Evolutionary conservation across 2,888 invertebrate genomes (phyloP).

Genomic region (Branchellion lobata): DNA sequence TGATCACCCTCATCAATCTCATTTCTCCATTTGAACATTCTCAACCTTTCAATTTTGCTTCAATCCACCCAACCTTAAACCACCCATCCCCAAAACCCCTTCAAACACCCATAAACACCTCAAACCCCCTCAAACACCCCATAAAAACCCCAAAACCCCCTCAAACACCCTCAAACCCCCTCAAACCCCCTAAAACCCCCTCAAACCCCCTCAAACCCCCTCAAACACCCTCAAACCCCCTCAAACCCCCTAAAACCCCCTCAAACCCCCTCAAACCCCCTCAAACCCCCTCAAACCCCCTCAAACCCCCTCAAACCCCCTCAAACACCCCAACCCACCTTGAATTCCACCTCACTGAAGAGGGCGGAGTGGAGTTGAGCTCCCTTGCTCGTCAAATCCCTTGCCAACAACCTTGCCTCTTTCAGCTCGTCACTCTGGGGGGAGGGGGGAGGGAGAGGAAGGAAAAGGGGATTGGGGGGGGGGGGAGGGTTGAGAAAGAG

Average conservation of each 20-base stretch:
- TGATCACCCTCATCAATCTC: not conserved
- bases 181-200: not conserved
- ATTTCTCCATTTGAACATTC: too few species aligned
- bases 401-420: slow-evolving; percentile 79
- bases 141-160: slow-evolving; percentile 73
- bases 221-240: slow-evolving; percentile 72
- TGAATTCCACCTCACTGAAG: slow-evolving; percentile 82
- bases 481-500: too few species aligned
- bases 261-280: not conserved
- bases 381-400: slow-evolving; percentile 86
- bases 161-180: too few species aligned
- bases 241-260: not conserved
- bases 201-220: not conserved
- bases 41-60: too few species aligned
- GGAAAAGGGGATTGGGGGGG: too few species aligned
- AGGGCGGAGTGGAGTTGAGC: slow-evolving; percentile 86
- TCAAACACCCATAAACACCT: not conserved
- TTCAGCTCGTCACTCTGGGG: slow-evolving; percentile 77
- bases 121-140: not conserved
- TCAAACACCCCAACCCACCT: slow-evolving; percentile 63
- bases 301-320: not conserved
- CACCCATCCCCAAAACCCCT: not conserved
- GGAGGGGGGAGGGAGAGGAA: not conserved
- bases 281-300: not conserved
- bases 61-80: too few species aligned